Conservation (phyloP, 1,140 invertebrate species). For the Asbolus verrucosus region DNA sequence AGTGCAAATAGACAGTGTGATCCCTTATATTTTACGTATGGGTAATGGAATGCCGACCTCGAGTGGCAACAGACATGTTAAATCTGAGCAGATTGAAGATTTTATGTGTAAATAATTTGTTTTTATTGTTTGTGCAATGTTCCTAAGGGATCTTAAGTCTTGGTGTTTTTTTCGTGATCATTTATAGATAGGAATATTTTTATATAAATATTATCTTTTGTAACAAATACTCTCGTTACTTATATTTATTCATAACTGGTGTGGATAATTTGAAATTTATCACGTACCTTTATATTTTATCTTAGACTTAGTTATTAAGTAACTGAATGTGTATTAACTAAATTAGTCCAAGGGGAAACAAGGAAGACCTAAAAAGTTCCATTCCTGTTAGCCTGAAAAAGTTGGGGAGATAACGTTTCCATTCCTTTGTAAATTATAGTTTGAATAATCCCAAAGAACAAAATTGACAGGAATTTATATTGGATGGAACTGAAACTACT, state of each 20-base stretch:
- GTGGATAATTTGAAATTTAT: constrained; percentile 6
- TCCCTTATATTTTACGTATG: constrained; percentile 92
- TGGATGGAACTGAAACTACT: neutral
- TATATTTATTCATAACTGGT: constrained; percentile 21
- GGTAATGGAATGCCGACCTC: constrained; percentile 60
- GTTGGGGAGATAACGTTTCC: neutral
- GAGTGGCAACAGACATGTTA: constrained; percentile 55
- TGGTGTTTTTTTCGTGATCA: constrained; percentile 41
- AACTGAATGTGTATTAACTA: too few species aligned
- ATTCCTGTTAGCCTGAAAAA: too few species aligned
- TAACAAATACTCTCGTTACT: constrained; percentile 32
- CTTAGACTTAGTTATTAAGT: constrained; percentile 8
- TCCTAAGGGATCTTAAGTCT: constrained; percentile 39
- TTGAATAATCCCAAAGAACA: neutral
- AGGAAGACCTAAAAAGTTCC: too few species aligned
- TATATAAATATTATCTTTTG: neutral
- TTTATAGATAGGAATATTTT: neutral
- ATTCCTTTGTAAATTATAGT: neutral
- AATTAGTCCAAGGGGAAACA: too few species aligned
- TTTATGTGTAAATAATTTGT: constrained; percentile 59
- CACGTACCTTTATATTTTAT: constrained; percentile 10
- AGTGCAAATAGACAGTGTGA: constrained; percentile 91
- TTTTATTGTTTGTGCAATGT: constrained; percentile 28
- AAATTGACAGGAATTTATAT: too few species aligned
- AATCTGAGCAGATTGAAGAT: constrained; percentile 60